Conservation (phyloP, 2,113 vertebrate genomes). For the Myotis brandtii region DNA sequence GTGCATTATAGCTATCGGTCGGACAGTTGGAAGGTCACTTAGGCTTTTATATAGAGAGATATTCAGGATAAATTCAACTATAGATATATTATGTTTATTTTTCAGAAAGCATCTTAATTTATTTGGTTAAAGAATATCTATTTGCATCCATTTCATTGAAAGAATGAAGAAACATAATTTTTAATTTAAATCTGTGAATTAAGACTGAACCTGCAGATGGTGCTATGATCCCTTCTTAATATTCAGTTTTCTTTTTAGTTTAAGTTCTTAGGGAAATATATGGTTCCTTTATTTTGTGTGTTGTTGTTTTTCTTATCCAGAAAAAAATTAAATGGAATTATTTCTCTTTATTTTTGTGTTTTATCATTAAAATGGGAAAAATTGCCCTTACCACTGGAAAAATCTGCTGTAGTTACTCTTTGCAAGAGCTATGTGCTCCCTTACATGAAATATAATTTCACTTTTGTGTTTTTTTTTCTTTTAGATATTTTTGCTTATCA, state of each 20-base stretch:
- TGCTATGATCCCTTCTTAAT: conserved; percentile 55
- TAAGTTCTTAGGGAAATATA: not conserved
- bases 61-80: not conserved
- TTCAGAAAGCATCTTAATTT: not conserved
- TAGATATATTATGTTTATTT: not conserved
- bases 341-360: conserved; percentile 37
- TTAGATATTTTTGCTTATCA: not conserved
- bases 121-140: not conserved
- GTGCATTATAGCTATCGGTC: no score
- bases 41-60: no score
- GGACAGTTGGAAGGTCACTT: no score
- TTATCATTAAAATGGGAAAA: not conserved
- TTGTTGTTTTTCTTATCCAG: not conserved
- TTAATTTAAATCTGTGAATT: not conserved
- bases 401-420: no score
- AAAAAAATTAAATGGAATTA: conserved; percentile 14
- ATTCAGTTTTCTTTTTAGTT: not conserved
- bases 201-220: conserved; percentile 73
- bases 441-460: no score
- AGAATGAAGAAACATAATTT: not conserved
- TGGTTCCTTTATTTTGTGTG: not conserved
- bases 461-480: no score
- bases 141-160: not conserved
- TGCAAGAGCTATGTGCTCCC: no score
- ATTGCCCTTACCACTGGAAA: no score